These are phyloP conservation scores for Nemopilema nomurai DNA, from an alignment of 30 jellyfish, hydroid and myxozoan genomes.

Conservation along the genomic window DNA sequence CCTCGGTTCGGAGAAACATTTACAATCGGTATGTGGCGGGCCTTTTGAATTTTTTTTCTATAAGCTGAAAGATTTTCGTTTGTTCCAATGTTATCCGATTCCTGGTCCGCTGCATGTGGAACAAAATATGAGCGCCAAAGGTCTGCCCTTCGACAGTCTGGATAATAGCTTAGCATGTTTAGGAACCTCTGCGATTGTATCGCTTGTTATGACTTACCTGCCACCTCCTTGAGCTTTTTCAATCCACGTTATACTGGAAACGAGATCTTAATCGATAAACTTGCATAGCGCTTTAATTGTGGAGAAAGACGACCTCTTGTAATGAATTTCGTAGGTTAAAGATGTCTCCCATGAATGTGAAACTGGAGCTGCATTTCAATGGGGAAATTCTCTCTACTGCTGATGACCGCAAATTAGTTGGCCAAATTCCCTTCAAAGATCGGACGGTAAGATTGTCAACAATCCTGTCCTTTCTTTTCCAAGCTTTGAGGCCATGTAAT, in stretches of 20 bases:
- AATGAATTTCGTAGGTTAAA: constrained; percentile 55
- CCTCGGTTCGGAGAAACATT: constrained; percentile 82
- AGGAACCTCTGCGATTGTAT: too few relatives aligned
- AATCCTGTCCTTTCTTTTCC: background rate
- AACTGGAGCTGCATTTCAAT: constrained; percentile 83
- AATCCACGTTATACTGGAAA: background rate
- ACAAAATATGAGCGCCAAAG: too few relatives aligned
- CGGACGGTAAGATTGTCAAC: constrained; percentile 70
- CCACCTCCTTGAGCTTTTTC: too few relatives aligned
- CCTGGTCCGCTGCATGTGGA: too few relatives aligned
- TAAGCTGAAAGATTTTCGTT: background rate
- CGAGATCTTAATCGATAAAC: background rate
- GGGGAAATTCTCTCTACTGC: constrained; percentile 77
- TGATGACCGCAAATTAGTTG: constrained; percentile 91
- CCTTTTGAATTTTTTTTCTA: background rate
- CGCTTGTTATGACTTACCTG: too few relatives aligned
- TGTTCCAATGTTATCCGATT: too few relatives aligned
- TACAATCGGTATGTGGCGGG: constrained; percentile 63
- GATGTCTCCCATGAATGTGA: constrained; percentile 77
- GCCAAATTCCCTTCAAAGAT: constrained; percentile 92
- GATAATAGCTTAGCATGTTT: too few relatives aligned
- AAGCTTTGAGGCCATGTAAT: background rate
- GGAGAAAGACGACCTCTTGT: background rate
- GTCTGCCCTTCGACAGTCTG: too few relatives aligned
- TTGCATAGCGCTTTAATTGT: background rate